These are phyloP conservation scores for Characodon lateralis DNA, from an alignment of 2,797 vertebrate genomes.

Conservation along the genomic window DNA sequence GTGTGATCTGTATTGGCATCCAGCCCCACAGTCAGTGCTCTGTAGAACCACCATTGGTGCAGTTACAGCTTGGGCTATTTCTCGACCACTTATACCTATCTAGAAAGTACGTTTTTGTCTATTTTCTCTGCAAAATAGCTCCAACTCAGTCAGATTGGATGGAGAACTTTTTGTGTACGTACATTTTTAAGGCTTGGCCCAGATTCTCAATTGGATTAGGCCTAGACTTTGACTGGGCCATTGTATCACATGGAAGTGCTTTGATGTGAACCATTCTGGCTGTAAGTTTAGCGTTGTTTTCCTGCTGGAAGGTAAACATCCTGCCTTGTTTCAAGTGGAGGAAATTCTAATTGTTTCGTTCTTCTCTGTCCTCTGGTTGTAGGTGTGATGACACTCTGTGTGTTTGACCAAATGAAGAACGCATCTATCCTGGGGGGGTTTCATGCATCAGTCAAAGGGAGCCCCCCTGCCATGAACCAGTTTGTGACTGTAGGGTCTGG, in stretches of 20 bases:
- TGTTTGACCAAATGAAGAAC: slow-evolving; percentile 99
- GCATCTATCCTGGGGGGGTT: slow-evolving; percentile 95
- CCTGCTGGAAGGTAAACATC: background rate
- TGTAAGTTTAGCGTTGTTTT: background rate
- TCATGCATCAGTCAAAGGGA: slow-evolving; percentile 94
- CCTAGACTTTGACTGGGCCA: background rate
- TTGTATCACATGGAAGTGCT: background rate
- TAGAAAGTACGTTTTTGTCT: background rate
- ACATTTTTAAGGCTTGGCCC: background rate
- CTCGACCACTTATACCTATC: no score
- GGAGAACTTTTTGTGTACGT: background rate
- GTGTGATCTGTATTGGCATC: background rate
- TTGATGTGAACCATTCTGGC: background rate
- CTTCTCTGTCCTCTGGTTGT: background rate
- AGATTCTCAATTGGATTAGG: background rate
- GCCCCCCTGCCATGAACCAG: slow-evolving; percentile 96
- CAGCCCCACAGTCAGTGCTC: background rate
- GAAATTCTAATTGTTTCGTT: background rate
- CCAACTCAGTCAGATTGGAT: background rate
- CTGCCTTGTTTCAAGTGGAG: background rate
- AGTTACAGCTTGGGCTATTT: background rate
- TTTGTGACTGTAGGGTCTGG: slow-evolving; percentile 94
- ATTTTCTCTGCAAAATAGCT: background rate
- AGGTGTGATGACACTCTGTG: slow-evolving; percentile 94
- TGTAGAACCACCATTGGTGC: no score